Conservation (phyloP, 2,888 invertebrate genomes). For the Anaspis maculata region DNA sequence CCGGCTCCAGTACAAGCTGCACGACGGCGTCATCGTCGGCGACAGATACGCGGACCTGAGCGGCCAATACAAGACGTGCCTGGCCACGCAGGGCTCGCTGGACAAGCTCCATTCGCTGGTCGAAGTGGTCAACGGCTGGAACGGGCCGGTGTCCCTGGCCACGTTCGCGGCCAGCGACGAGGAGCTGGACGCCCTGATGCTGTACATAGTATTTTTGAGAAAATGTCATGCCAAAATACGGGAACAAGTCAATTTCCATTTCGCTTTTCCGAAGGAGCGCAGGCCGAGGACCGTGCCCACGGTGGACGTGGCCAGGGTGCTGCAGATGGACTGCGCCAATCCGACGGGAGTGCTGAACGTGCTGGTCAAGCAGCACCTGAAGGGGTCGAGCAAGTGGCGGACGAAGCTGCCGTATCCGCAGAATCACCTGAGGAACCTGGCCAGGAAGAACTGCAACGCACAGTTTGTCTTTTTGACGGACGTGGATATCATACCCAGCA, state of each 20-base stretch:
- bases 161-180: conserved; percentile 71
- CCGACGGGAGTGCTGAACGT: conserved; percentile 56
- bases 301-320: conserved; percentile 34
- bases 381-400: conserved; percentile 49
- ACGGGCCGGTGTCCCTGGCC: conserved; percentile 77
- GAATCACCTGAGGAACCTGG: conserved; percentile 81
- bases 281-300: conserved; percentile 26
- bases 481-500: conserved; percentile 78
- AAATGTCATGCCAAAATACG: conserved; percentile 65
- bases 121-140: conserved; percentile 72
- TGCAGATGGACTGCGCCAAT: conserved; percentile 54
- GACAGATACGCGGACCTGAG: conserved; percentile 55
- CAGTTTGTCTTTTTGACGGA: conserved; percentile 78
- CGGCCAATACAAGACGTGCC: conserved; percentile 48
- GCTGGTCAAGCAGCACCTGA: conserved; percentile 44
- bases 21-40: conserved; percentile 65
- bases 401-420: conserved; percentile 75
- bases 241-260: conserved; percentile 67
- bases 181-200: conserved; percentile 63
- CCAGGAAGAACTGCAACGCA: conserved; percentile 75
- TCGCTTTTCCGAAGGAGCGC: conserved; percentile 59
- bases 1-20: conserved; percentile 58
- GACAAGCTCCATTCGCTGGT: conserved; percentile 72
- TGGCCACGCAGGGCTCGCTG: conserved; percentile 81
- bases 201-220: conserved; percentile 67